Evolutionary conservation across 2,113 vertebrate species (phyloP).

Genomic region (Dendropsophus ebraccatus): DNA sequence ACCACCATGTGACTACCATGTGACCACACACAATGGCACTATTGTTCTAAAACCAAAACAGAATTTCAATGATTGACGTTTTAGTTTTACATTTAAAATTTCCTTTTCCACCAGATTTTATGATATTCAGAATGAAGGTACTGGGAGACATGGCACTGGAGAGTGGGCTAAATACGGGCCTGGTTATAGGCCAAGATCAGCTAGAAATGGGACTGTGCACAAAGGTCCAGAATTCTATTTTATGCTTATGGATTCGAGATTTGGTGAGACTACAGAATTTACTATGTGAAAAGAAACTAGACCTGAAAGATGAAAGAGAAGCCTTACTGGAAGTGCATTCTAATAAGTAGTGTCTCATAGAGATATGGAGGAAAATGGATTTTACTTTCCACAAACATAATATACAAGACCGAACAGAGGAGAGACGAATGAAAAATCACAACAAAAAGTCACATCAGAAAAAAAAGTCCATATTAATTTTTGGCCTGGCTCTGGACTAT

Average conservation of each 20-base stretch:
- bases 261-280: background rate
- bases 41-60: background rate
- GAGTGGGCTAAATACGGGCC: background rate
- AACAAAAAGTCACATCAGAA: too few relatives aligned
- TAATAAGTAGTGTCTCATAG: background rate
- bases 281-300: slow-evolving; percentile 10
- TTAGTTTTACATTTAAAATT: background rate
- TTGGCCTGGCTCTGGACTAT: too few relatives aligned
- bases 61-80: background rate
- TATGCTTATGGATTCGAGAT: slow-evolving; percentile 3
- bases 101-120: too few relatives aligned
- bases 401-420: background rate
- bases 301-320: background rate
- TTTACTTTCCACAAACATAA: background rate
- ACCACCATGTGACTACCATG: too few relatives aligned
- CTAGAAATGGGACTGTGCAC: background rate
- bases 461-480: too few relatives aligned
- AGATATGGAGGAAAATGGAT: slow-evolving; percentile 2
- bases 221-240: slow-evolving; percentile 18
- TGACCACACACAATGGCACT: too few relatives aligned
- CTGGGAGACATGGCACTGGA: background rate
- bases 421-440: background rate
- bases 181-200: slow-evolving; percentile 15
- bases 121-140: background rate
- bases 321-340: background rate